Base-by-base conservation (phyloP, 2,888 invertebrate species). In the Melanostoma mellinum region DNA sequence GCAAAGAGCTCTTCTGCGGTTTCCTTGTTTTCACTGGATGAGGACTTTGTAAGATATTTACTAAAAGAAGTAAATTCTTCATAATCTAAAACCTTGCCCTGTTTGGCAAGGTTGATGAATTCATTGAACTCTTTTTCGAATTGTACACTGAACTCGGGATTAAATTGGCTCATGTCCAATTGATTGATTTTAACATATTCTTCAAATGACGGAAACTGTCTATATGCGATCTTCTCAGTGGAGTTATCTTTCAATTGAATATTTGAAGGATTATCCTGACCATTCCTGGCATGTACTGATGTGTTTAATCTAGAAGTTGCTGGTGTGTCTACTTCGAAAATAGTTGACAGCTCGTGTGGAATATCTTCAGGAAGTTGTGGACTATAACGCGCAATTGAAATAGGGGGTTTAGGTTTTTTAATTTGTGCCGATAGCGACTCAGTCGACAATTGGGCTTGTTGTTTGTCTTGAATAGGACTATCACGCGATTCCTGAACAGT, bases 271-370 rank as follows among this genome's bases (percentile, higher is more conserved):
- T 74, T 69, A 3, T 82, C 56, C 32, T 84, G 4, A 6, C 46
- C 40, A 61, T 48, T 67, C 6, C 35, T 38, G 40, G 35, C 65
- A 38, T 61, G 46, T 56, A 77, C n/a, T 8, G 87, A 86, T 20
- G 86, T 81, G 50, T 86, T 87, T 5, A 88, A 71, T 42, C 88
- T 88, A n/a, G 92, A 90, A 71, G 94, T 94, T 86, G 92, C 93
- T 0, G 94, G 94, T 0, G 94, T 94, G 86, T 95, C 95, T 3
- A 94, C 93, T 90, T 95, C 95, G 0, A 94, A 90, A 52, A 95
- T 95, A 2, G 94, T 94, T 5, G 95, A 95, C 52, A 95, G 89
- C 88, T 95, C 94, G 87, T 94, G 94, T 0, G 88, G 89, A 46
- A 88, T 52, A 3, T 90, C 89, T 48, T 89, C 89, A 2, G 88